Evolutionary conservation across 2,888 invertebrate species (phyloP).

Genomic region (Drosophila trichaetosa): DNA sequence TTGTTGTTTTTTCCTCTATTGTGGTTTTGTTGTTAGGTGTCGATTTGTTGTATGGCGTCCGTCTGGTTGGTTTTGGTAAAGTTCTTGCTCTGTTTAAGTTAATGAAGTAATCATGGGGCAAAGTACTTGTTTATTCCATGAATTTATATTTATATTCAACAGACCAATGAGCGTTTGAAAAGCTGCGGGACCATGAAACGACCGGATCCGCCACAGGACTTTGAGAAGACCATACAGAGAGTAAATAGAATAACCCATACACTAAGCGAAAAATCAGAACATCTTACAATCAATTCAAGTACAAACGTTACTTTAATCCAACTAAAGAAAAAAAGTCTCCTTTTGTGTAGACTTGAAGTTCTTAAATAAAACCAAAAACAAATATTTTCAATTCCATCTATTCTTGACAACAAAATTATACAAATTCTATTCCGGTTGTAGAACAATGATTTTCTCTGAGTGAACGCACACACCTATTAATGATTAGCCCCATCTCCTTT

Average conservation of each 20-base stretch:
- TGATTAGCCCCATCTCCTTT: neutral
- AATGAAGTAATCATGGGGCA: slow-evolving; percentile 70
- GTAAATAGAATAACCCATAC: slow-evolving; percentile 74
- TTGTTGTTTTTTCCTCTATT: slow-evolving; percentile 31
- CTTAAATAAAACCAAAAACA: neutral
- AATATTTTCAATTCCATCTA: neutral
- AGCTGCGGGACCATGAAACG: slow-evolving; percentile 84
- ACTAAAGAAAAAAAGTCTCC: no score
- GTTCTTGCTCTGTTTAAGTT: slow-evolving; percentile 48
- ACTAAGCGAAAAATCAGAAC: neutral
- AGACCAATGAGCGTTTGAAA: slow-evolving; percentile 84
- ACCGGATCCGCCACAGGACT: slow-evolving; percentile 84
- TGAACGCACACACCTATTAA: neutral
- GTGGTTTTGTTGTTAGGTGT: slow-evolving; percentile 66
- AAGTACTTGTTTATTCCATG: slow-evolving; percentile 38
- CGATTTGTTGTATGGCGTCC: slow-evolving; percentile 56
- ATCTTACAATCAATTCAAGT: no score
- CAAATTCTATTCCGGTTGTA: neutral
- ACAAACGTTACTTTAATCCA: no score
- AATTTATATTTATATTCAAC: slow-evolving; percentile 35
- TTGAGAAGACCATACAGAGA: slow-evolving; percentile 85
- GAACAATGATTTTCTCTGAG: neutral
- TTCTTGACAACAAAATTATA: neutral
- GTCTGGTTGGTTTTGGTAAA: slow-evolving; percentile 8
- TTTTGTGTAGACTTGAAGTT: neutral